Evolutionary conservation across 2,888 invertebrate species (phyloP).

Genomic region (Eupithecia inturbata): DNA sequence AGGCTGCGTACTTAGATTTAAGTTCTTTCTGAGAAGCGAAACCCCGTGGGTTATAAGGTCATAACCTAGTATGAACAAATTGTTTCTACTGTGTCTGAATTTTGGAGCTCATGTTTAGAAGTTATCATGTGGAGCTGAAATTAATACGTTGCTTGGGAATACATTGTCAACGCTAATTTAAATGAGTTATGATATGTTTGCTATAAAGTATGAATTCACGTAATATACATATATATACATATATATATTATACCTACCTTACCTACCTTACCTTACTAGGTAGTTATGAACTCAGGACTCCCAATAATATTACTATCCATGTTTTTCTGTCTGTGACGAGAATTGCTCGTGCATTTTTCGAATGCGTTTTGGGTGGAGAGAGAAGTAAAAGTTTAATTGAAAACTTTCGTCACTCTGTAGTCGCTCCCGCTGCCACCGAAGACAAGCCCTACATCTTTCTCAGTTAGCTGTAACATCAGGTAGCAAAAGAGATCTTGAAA

Average conservation of each 20-base stretch:
- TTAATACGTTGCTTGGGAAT: conserved; percentile 9
- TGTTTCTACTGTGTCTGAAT: neutral
- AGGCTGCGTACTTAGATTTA: neutral
- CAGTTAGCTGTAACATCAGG: neutral
- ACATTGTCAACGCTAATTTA: conserved; percentile 5
- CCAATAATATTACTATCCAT: no score
- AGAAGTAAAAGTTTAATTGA: neutral
- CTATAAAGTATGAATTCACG: neutral
- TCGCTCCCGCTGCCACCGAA: neutral
- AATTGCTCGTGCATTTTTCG: no score
- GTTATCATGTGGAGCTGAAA: neutral
- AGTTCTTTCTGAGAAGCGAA: neutral
- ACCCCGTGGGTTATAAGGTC: neutral
- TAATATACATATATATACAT: neutral
- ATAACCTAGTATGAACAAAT: neutral
- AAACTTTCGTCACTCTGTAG: neutral
- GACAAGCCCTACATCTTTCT: neutral
- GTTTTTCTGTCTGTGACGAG: neutral
- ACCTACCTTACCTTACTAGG: no score
- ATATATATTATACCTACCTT: no score
- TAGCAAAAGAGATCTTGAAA: neutral
- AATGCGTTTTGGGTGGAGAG: neutral
- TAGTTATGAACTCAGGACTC: no score
- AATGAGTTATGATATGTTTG: conserved; percentile 2
- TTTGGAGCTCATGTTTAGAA: neutral